Evolutionary conservation across 1,140 invertebrate genomes (phyloP).

Genomic region (Diorhabda sublineata): DNA sequence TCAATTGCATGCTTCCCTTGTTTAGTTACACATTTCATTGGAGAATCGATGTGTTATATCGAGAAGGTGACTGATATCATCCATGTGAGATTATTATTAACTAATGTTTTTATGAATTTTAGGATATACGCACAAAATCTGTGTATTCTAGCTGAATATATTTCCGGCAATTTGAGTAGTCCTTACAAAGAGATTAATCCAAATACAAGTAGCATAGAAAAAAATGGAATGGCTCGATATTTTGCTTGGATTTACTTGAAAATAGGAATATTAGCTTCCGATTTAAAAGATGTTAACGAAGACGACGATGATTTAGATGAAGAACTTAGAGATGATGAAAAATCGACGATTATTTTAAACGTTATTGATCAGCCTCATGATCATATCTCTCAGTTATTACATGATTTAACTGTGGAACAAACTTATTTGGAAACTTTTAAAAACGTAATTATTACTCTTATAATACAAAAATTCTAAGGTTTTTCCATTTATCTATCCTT

Average conservation of each 20-base stretch:
- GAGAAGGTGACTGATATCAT: too few species aligned
- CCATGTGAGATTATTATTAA: too few species aligned
- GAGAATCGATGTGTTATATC: too few species aligned
- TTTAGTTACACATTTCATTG: too few species aligned
- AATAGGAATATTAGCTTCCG: constrained; percentile 25
- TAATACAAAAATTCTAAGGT: too few species aligned
- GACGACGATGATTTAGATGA: constrained; percentile 34
- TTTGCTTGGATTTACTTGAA: constrained; percentile 35
- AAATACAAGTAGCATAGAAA: constrained; percentile 13
- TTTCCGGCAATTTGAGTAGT: constrained; percentile 32
- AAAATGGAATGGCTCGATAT: constrained; percentile 31
- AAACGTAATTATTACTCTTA: constrained; percentile 34
- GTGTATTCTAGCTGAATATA: constrained; percentile 34
- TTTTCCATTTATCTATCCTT: too few species aligned
- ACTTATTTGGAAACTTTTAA: constrained; percentile 44
- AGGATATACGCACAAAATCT: constrained; percentile 1
- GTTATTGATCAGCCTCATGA: constrained; percentile 29
- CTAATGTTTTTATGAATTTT: too few species aligned
- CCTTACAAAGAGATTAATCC: constrained; percentile 22
- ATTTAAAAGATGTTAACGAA: constrained; percentile 22
- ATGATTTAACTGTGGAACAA: constrained; percentile 35
- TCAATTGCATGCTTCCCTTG: too few species aligned
- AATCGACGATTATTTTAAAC: constrained; percentile 26
- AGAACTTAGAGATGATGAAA: constrained; percentile 20
- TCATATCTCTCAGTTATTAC: constrained; percentile 36